Evolutionary conservation across 2,888 invertebrate species (phyloP), one percentile per base, ranked within the genome.

Genomic region (Dicyrtomina minuta): DNA sequence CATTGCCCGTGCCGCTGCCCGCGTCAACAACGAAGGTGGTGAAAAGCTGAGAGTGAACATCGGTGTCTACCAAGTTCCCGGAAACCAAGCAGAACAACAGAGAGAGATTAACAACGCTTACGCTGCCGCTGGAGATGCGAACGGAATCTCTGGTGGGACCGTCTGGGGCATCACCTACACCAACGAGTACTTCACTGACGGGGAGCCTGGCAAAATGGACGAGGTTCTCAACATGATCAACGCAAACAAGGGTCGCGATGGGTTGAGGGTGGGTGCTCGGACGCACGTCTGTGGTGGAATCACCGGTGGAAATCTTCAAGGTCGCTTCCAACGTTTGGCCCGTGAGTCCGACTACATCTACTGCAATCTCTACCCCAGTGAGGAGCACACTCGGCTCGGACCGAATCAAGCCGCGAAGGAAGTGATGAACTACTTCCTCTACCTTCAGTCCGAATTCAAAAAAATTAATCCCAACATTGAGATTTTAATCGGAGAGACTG

Each of bases 401-500:
- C 72, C 71, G 1, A 72, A 51, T 24, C 6, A 15, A 33, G 78
- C 78, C 4, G 75, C 77, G 1, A 27, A 71, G 64, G 71, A 67
- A 26, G 70, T 78, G 10, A 73, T 72, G 13, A 73, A 78, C 65
- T 74, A 72, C 2, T 73, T 77, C 22, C 72, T 72, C 59, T 68
- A 72, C n/a, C 61, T 74, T 0, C 53, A 74, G 24, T 70, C 72
- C 41, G 73, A 70, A 0, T 75, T 78, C 53, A 71, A 72, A 71
- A 62, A 46, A 58, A 66, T 72, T 33, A 78, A 78, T 60, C 43
- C 44, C 6, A 70, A 71, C 12, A 53, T 78, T n/a, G 75, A 77
- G 49, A 76, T 78, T 6, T 51, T 66, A 27, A 76, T 78, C 68
- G 78, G 78, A 10, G 78, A 78, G 70, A 78, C 78, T 20, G 78